Evolutionary conservation across 2,888 invertebrate genomes (phyloP), one percentile per base, ranked within the genome.

Genomic region (Polylopha cassiicola): DNA sequence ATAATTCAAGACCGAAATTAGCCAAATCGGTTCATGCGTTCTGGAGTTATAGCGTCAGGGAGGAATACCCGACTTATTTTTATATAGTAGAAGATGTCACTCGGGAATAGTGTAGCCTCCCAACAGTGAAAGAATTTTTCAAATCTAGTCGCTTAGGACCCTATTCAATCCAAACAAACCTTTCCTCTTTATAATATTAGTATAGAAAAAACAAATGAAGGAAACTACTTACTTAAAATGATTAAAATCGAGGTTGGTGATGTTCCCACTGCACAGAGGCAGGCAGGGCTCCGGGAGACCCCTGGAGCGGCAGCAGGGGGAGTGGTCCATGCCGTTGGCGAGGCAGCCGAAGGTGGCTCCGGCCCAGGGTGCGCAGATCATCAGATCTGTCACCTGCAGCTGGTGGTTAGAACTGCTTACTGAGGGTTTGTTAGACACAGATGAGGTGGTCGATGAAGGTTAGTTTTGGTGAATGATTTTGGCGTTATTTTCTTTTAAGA

Each of bases 361-460:
- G 0, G 94, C 93, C 94, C 94, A 95, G 0, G 95, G 95, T 0
- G 95, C 95, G 73, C 95, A 95, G 23, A 95, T 94, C 93, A 95
- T 94, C 65, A 95, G 85, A 68, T 95, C 94, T 26, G 94, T 92
- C 47, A 92, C 89, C 81, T 91, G 88, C 53, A 89, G 82, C 84
- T 84, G 68, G 61, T 51, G 58, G 61, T 78, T 82, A 77, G 56
- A 68, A 45, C 50, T 44, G 54, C 61, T 42, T 62, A 37, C 48
- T 74, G 70, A 71, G 67, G 53, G 66, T 66, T 65, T 61, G 73
- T 82, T 84, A 82, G 82, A 76, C 65, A 81, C 82, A 62, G 47
- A 67, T 73, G 77, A 36, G 21, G 50, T 51, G 42, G 29, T 17
- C 32, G 50, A 39, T 52, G 44, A 11, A 24, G 14, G 39, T 26